Base-by-base conservation (phyloP, 2,113 vertebrate genomes). In the Ursus arctos region DNA sequence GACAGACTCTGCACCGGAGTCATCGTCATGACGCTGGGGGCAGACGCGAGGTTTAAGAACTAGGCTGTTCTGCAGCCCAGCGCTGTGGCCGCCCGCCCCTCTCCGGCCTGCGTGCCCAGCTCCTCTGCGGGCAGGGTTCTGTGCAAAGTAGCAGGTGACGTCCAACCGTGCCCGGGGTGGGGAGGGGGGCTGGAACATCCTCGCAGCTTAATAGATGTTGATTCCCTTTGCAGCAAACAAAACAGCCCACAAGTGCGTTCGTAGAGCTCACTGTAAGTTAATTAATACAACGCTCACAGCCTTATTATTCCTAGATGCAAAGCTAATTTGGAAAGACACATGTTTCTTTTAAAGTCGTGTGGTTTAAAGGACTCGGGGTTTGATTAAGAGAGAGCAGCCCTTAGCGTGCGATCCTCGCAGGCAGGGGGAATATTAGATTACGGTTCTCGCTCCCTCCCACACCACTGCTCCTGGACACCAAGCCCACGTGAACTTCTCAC, bases 271-370 rank as follows among this genome's bases (percentile, higher is more conserved):
- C 67, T 55, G 49, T 96, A 92, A 95, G 92, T 87, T 74, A 93
- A 95, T 97, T 95, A 95, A 65, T 16, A 53, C 43, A 21, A 28
- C 72, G 67, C 74, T n/a, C 7, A 36, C 69, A 26, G 51, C 59
- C 94, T 94, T 61, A 22, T 93, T 80, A 55, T 63, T 49, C 85
- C 53, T 31, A 67, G 82, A 69, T 33, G 55, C 86, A 80, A 49
- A 72, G 91, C 91, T 98, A 96, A 98, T 97, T 91, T 88, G 96
- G 94, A 94, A 97, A 98, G 96, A 96, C 88, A 36, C 36, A 61
- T 55, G 82, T 77, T 81, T 84, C 71, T 92, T 47, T 55, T 65
- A 76, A 61, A 67, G 43, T 59, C 96, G 97, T 87, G 91, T 92
- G 93, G 97, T 51, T 81, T 51, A 69, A 26, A 59, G 95, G 76